These are phyloP conservation scores for Eudemis profundana DNA, from an alignment of 2,888 invertebrate species.

Conservation along the genomic window DNA sequence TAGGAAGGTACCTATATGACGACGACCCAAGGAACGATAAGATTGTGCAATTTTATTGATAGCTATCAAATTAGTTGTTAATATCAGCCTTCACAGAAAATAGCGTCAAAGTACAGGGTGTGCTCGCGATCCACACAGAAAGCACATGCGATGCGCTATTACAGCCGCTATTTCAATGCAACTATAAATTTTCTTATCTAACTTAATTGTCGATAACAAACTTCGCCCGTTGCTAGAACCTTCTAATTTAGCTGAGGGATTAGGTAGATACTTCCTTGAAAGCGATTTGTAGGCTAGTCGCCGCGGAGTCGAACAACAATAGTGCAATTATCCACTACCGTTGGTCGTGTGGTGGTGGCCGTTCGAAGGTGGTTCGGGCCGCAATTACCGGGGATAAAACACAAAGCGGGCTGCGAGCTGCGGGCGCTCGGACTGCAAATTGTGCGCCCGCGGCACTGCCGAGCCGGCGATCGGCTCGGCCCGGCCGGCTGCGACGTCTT, in stretches of 20 bases:
- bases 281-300: constrained; percentile 68
- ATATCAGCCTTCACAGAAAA: constrained; percentile 49
- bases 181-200: constrained; percentile 73
- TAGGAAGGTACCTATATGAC: constrained; percentile 6
- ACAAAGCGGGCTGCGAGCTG: constrained; percentile 75
- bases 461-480: constrained; percentile 48
- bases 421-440: constrained; percentile 70
- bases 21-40: constrained; percentile 5
- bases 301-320: constrained; percentile 71
- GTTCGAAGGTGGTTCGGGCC: constrained; percentile 64
- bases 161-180: constrained; percentile 58
- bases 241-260: constrained; percentile 69
- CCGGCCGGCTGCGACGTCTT: constrained; percentile 71
- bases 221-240: constrained; percentile 64
- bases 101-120: constrained; percentile 57
- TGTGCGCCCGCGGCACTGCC: constrained; percentile 69
- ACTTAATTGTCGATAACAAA: constrained; percentile 75
- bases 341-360: constrained; percentile 70
- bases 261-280: constrained; percentile 65
- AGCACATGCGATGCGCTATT: constrained; percentile 64
- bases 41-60: constrained; percentile 35
- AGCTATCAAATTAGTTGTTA: constrained; percentile 42
- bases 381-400: constrained; percentile 80
- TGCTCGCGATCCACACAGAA: constrained; percentile 52
- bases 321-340: constrained; percentile 80